Evolutionary conservation across 2,888 invertebrate species (phyloP).

Genomic region (Sarcophaga subvicina): DNA sequence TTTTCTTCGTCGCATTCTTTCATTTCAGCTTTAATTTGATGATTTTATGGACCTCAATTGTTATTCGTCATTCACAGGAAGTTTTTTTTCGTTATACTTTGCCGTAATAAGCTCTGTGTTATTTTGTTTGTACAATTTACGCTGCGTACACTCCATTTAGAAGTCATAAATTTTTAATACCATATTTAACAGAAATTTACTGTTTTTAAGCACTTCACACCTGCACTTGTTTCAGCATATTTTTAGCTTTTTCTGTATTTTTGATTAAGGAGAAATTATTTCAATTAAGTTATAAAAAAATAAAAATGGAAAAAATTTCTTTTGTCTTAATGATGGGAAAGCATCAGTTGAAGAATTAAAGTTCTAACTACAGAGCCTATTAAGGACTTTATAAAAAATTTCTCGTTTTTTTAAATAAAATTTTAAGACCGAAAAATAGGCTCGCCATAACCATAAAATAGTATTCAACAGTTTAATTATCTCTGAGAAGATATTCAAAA

Average conservation of each 20-base stretch:
- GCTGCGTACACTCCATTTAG: no score
- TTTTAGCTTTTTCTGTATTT: background rate
- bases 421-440: no score
- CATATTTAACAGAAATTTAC: slow-evolving; percentile 48
- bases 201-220: background rate
- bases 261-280: background rate
- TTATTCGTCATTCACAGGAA: slow-evolving; percentile 13
- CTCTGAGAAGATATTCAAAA: no score
- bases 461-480: no score
- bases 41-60: slow-evolving; percentile 4
- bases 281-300: background rate
- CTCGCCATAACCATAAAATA: no score
- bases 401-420: no score
- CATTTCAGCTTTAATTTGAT: background rate
- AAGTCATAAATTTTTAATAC: slow-evolving; percentile 43
- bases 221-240: background rate
- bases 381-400: no score
- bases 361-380: no score
- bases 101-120: no score
- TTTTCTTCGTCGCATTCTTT: no score
- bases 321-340: slow-evolving; percentile 41
- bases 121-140: background rate
- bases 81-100: slow-evolving; percentile 19
- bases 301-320: background rate
- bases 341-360: no score